Conservation (phyloP, 2,888 invertebrate species). For the Augiades crinisus region DNA sequence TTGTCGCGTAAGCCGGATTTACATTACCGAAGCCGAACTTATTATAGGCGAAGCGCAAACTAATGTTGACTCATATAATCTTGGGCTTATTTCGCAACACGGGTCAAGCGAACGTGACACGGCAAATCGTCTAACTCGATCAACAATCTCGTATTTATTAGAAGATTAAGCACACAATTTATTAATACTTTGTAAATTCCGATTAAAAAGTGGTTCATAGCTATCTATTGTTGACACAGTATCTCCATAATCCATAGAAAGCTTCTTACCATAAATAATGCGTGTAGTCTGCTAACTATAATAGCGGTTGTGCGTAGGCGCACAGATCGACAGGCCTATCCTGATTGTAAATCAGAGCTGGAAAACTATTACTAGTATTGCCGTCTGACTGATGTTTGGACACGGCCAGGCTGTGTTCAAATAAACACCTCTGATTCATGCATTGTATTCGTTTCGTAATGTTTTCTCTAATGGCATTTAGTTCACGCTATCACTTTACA, state of each 20-base stretch:
- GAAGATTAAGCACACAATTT: conserved; percentile 20
- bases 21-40: conserved; percentile 13
- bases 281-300: conserved; percentile 73
- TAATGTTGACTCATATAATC: conserved; percentile 9
- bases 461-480: conserved; percentile 50
- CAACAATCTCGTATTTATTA: neutral
- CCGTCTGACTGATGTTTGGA: conserved; percentile 61
- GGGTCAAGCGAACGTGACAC: neutral
- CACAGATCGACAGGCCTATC: conserved; percentile 72
- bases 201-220: conserved; percentile 16
- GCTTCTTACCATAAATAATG: conserved; percentile 81
- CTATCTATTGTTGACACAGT: conserved; percentile 67
- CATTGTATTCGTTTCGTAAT: conserved; percentile 40
- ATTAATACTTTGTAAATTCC: conserved; percentile 2
- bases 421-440: conserved; percentile 69
- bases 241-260: conserved; percentile 75
- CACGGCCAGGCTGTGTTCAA: conserved; percentile 53
- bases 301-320: conserved; percentile 71
- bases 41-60: conserved; percentile 3
- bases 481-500: conserved; percentile 26
- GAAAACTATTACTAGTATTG: conserved; percentile 26
- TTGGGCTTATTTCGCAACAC: conserved; percentile 6
- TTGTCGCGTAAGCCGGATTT: conserved; percentile 35
- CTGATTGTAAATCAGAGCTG: conserved; percentile 75
- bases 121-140: neutral